phyloP scores from a whole-genome alignment of 2,113 vertebrate genomes.

The Tenebrosternarchus preto region DNA sequence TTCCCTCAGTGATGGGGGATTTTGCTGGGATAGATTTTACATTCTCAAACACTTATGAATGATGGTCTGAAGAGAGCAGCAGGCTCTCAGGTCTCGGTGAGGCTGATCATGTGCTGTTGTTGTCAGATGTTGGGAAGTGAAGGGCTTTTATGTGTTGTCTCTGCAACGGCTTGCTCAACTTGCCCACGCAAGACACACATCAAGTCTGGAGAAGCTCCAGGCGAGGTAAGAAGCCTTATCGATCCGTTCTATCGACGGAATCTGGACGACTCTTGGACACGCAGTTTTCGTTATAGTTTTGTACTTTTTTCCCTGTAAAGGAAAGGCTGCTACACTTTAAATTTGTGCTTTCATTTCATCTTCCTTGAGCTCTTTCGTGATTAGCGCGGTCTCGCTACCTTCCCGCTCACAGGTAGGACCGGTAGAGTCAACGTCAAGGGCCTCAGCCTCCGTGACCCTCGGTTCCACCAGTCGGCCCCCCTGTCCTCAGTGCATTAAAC shows the following conservation, averaged over 20 bases:
- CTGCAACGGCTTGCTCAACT: constrained; percentile 33
- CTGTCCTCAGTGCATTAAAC: constrained; percentile 54
- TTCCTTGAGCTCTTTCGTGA: not conserved
- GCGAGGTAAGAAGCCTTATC: constrained; percentile 62
- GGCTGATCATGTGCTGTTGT: constrained; percentile 51
- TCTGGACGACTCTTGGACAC: constrained; percentile 22
- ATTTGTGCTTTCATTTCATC: constrained; percentile 8
- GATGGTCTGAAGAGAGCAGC: constrained; percentile 41
- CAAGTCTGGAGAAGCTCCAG: constrained; percentile 52
- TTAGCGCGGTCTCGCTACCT: not conserved
- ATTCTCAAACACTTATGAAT: constrained; percentile 43
- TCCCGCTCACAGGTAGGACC: not conserved
- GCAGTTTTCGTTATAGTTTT: constrained; percentile 13
- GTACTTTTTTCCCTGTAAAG: not conserved
- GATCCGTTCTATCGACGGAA: constrained; percentile 49
- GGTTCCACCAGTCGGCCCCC: constrained; percentile 48
- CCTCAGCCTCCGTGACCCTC: constrained; percentile 13
- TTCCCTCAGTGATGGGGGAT: constrained; percentile 33
- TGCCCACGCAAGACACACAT: constrained; percentile 58
- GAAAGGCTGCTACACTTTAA: constrained; percentile 4
- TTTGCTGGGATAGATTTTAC: constrained; percentile 47
- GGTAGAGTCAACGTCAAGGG: not conserved
- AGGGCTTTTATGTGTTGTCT: constrained; percentile 68
- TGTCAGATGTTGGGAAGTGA: constrained; percentile 57
- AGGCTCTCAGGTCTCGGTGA: constrained; percentile 36